phyloP scores from a whole-genome alignment of 2,113 vertebrate species.

The Chaenogobius annularis region DNA sequence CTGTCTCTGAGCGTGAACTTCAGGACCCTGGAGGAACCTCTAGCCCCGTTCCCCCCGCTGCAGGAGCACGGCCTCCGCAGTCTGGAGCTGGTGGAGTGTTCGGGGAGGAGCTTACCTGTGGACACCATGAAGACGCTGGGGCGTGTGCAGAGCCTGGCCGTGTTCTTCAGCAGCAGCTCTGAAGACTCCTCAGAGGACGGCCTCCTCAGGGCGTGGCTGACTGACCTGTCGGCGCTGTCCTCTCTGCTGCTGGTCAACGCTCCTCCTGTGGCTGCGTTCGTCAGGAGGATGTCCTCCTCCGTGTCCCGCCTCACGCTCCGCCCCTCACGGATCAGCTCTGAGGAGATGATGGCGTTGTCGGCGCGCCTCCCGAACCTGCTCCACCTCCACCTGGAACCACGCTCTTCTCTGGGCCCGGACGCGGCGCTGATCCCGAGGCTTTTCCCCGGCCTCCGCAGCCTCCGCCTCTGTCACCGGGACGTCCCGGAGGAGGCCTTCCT shows the following conservation, averaged over 20 bases:
- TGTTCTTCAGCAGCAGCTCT: conserved; percentile 17
- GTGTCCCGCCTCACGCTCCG: conserved; percentile 55
- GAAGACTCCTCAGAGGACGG: too few species aligned
- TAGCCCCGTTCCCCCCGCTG: too few species aligned
- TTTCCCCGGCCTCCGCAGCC: conserved; percentile 55
- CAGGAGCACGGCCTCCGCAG: conserved; percentile 23
- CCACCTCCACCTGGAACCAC: conserved; percentile 58
- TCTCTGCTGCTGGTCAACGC: conserved; percentile 42
- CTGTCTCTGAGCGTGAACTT: conserved; percentile 38
- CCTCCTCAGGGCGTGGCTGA: conserved; percentile 46
- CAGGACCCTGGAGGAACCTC: not conserved
- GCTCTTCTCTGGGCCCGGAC: conserved; percentile 34
- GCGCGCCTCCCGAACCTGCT: conserved; percentile 45
- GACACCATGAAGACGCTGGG: conserved; percentile 38
- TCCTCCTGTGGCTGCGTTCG: conserved; percentile 30
- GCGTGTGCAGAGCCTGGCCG: conserved; percentile 36
- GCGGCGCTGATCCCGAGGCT: conserved; percentile 43
- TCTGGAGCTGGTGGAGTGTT: conserved; percentile 55
- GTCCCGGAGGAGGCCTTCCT: conserved; percentile 44
- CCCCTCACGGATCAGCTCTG: not conserved
- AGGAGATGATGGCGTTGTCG: conserved; percentile 36
- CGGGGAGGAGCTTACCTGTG: not conserved
- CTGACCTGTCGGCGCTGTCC: conserved; percentile 41
- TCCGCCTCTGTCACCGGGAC: conserved; percentile 38
- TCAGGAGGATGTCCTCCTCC: conserved; percentile 40